Evolutionary conservation across 2,113 vertebrate species (phyloP).

Genomic region (Circaetus gallicus): DNA sequence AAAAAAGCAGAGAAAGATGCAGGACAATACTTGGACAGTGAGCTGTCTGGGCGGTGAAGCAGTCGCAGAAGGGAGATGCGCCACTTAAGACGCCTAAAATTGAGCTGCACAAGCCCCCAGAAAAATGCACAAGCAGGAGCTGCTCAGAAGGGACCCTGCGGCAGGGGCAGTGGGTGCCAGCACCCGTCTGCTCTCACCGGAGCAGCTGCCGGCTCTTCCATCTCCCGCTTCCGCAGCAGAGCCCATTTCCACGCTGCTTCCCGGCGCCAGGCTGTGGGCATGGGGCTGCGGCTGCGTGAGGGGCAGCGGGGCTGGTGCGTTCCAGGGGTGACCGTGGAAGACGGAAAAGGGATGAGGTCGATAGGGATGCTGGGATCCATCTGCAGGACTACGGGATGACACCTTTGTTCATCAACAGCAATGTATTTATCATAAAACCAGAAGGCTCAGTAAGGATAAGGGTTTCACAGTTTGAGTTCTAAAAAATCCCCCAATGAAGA

Average conservation of each 20-base stretch:
- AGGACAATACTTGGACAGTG: not conserved
- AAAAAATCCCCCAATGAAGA: not conserved
- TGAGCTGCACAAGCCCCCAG: not conserved
- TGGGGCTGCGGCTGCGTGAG: fast-evolving
- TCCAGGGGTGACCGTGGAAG: no score
- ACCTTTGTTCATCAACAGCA: not conserved
- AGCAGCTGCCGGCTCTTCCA: not conserved
- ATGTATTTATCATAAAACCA: not conserved
- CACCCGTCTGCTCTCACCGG: not conserved
- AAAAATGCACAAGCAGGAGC: not conserved
- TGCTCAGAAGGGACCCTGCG: not conserved
- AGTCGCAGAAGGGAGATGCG: not conserved
- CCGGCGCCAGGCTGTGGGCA: not conserved
- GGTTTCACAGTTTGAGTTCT: not conserved
- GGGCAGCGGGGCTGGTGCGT: fast-evolving
- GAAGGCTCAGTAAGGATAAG: not conserved
- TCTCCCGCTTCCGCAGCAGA: not conserved
- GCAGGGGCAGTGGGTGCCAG: not conserved
- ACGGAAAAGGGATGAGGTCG: not conserved
- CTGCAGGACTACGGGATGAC: fast-evolving
- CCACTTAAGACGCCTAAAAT: not conserved
- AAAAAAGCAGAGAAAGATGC: not conserved
- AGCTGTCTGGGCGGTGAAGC: not conserved
- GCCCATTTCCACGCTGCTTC: not conserved
- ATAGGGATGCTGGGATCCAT: fast-evolving